Percentiles rank a stretch among this genome's conserved stretches.
These are phyloP conservation scores for Drosophila leonis DNA, from an alignment of 2,888 invertebrate species.

Conservation along the genomic window DNA sequence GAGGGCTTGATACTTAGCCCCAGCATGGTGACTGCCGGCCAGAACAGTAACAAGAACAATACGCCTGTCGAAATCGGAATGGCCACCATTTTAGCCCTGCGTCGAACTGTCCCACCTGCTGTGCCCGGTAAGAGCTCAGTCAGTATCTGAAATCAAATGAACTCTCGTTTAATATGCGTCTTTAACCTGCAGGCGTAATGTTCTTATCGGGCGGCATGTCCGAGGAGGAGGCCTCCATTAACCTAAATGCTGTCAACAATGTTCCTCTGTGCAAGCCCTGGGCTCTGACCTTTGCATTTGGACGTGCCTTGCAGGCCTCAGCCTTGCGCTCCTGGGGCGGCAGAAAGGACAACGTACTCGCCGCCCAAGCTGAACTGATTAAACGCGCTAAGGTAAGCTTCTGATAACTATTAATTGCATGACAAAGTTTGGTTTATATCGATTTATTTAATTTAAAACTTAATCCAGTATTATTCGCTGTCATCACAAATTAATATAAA, in stretches of 20 bases:
- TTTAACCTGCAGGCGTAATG: constrained; percentile 90
- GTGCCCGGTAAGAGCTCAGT: constrained; percentile 91
- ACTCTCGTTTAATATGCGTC: not conserved
- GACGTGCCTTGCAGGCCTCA: constrained; percentile 98
- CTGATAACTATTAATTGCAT: not conserved
- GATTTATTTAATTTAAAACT: not conserved
- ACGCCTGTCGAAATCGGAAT: constrained; percentile 93
- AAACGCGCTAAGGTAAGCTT: constrained; percentile 94
- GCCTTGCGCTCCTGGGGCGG: constrained; percentile 98
- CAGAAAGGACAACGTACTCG: constrained; percentile 93
- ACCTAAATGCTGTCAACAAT: constrained; percentile 98
- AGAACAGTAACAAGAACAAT: constrained; percentile 90
- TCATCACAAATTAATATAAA: not conserved
- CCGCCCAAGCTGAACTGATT: constrained; percentile 94
- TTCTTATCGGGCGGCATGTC: constrained; percentile 99
- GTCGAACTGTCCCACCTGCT: constrained; percentile 97
- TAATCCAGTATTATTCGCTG: not conserved
- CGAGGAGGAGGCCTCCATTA: constrained; percentile 98
- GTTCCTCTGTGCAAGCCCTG: constrained; percentile 95
- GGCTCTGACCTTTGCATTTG: constrained; percentile 98
- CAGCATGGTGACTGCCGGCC: constrained; percentile 98
- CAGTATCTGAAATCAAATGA: not conserved
- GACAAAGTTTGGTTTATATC: not conserved
- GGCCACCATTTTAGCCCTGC: constrained; percentile 96
- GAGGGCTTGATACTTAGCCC: constrained; percentile 99